A percentile compares a stretch with the other conserved stretches of the same genome.
Evolutionary conservation across 2,888 invertebrate species (phyloP).

Genomic region (Drosophila mimetica): DNA sequence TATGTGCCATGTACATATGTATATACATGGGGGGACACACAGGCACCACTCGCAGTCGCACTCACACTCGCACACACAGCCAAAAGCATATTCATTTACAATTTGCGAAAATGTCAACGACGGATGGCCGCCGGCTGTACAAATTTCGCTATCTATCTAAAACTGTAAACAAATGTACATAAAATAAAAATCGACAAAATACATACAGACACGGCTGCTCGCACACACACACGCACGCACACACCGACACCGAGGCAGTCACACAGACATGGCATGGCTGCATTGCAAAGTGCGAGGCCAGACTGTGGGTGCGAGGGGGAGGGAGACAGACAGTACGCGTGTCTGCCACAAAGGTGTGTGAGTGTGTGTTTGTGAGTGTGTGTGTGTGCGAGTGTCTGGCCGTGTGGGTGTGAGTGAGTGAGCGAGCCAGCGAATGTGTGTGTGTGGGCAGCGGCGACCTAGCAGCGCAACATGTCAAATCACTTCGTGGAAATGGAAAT

Average conservation of each 20-base stretch:
- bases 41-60: constrained; percentile 54
- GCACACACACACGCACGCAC: constrained; percentile 10
- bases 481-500: constrained; percentile 46
- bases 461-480: constrained; percentile 72
- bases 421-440: constrained; percentile 8
- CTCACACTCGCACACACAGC: constrained; percentile 55
- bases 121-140: constrained; percentile 67
- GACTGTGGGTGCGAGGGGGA: constrained; percentile 30
- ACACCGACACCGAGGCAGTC: constrained; percentile 9
- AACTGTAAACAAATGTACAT: constrained; percentile 78
- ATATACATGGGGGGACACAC: constrained; percentile 43
- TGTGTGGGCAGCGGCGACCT: constrained; percentile 56
- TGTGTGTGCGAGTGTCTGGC: constrained; percentile 16
- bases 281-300: constrained; percentile 71
- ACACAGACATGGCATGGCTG: constrained; percentile 53
- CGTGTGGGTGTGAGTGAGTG: constrained; percentile 18
- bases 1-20: constrained; percentile 36
- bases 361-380: constrained; percentile 3
- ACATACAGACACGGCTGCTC: constrained; percentile 31
- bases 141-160: constrained; percentile 79
- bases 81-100: constrained; percentile 73
- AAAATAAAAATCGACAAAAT: constrained; percentile 75
- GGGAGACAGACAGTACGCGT: constrained; percentile 40
- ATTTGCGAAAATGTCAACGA: constrained; percentile 78
- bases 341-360: constrained; percentile 43